Base-by-base conservation (phyloP, 2,888 invertebrate genomes). In the Ornithoptera priamus region DNA sequence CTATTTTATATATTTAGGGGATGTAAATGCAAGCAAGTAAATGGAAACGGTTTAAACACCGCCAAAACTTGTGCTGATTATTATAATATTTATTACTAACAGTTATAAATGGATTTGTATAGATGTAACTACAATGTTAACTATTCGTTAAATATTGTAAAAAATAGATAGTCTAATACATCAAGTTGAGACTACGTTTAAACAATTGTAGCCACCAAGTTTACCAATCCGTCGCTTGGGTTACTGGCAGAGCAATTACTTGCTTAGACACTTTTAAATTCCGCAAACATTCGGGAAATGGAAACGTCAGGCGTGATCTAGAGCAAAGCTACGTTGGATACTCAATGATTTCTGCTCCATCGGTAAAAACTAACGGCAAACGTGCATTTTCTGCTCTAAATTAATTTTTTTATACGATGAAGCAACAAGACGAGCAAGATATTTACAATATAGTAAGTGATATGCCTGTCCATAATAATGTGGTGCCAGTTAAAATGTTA, bases 181-280 rank as follows among this genome's bases (percentile, higher is more conserved):
- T 17, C 4, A 8, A n/a, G 15, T 15, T 1, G 20, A 46, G 65
- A 62, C 17, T 7, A 50, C 1, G n/a, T 36, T 20, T 42, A 59
- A 70, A 65, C 76, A 75, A 74, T 75, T 75, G 69, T 71, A 76
- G 74, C 77, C 76, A 74, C 75, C 70, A 80, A 86, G 82, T 81
- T 83, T 75, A 82, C 83, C 85, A 85, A 85, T 83, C 82, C 81
- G 77, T 77, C 75, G 71, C 73, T 72, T 73, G 76, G 30, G 85
- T 84, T 90, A 90, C 90, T 90, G 90, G 89, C 90, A 90, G 89
- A 83, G 81, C 90, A 90, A 90, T 91, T 90, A 90, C 88, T 88
- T 85, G 83, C 84, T 85, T 82, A 90, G 90, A 90, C 90, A 89
- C 85, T 89, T 90, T 89, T 83, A 89, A 87, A 90, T 86, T 85